These are phyloP conservation scores for Thaumetopoea pityocampa DNA, from an alignment of 1,140 invertebrate genomes.

Conservation along the genomic window DNA sequence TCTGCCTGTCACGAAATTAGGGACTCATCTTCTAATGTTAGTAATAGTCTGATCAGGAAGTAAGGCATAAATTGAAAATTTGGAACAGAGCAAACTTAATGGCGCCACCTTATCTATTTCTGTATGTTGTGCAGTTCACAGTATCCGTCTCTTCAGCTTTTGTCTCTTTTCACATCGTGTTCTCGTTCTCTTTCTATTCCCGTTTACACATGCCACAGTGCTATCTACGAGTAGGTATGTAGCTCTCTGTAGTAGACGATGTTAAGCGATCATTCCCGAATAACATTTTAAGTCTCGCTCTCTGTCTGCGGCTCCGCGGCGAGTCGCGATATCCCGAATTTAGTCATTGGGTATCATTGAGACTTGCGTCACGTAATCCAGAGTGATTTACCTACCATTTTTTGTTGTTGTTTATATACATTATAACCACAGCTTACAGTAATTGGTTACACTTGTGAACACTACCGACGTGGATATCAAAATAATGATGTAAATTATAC, in stretches of 20 bases:
- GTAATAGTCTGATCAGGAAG: conserved; percentile 31
- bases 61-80: conserved; percentile 45
- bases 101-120: conserved; percentile 51
- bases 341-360: conserved; percentile 25
- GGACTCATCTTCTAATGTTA: not conserved
- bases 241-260: conserved; percentile 4
- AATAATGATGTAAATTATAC: not conserved
- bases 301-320: too few relatives aligned
- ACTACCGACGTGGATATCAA: conserved; percentile 18
- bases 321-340: too few relatives aligned
- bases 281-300: conserved; percentile 26
- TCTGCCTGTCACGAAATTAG: too few relatives aligned
- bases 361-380: conserved; percentile 24
- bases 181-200: conserved; percentile 23
- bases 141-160: conserved; percentile 45
- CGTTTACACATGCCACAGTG: too few relatives aligned
- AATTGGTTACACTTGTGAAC: too few relatives aligned
- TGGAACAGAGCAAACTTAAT: conserved; percentile 34
- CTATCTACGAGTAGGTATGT: conserved; percentile 8
- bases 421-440: too few relatives aligned
- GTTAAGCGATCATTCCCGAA: conserved; percentile 39
- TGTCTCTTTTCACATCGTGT: conserved; percentile 21
- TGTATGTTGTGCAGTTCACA: conserved; percentile 40
- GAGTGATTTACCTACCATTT: too few relatives aligned
- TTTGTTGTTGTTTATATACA: too few relatives aligned